Conservation (phyloP, 1,140 invertebrate genomes). For the Varroa destructor region DNA sequence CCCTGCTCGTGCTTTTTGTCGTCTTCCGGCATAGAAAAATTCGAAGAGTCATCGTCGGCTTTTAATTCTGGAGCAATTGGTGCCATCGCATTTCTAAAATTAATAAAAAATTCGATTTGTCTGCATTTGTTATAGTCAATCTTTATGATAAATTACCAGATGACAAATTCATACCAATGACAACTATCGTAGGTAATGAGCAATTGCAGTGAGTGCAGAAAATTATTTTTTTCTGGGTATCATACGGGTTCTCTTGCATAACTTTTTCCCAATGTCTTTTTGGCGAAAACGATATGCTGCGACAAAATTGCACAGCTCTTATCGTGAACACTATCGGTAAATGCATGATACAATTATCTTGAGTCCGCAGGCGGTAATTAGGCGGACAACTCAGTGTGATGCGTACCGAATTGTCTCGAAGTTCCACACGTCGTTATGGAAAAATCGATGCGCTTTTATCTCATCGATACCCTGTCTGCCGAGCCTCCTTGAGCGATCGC, state of each 20-base stretch:
- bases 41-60: slow-evolving; percentile 92
- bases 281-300: too few relatives aligned
- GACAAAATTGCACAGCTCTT: too few relatives aligned
- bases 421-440: slow-evolving; percentile 91
- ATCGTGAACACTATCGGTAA: too few relatives aligned
- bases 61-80: slow-evolving; percentile 88
- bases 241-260: too few relatives aligned
- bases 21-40: slow-evolving; percentile 95
- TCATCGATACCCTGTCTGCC: slow-evolving; percentile 87
- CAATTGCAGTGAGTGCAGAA: neutral
- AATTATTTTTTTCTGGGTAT: neutral
- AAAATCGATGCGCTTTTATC: slow-evolving; percentile 88
- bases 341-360: too few relatives aligned
- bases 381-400: slow-evolving; percentile 40
- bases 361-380: too few relatives aligned
- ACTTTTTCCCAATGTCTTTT: too few relatives aligned
- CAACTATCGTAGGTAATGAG: too few relatives aligned
- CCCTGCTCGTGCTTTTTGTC: slow-evolving; percentile 70
- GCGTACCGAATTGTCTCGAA: slow-evolving; percentile 84
- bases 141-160: too few relatives aligned
- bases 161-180: too few relatives aligned
- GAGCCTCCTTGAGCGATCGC: slow-evolving; percentile 72
- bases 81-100: slow-evolving; percentile 52
- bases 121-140: too few relatives aligned
- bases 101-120: neutral